Evolutionary conservation across 2,797 vertebrate species (phyloP).

Genomic region (Rhinella marina): DNA sequence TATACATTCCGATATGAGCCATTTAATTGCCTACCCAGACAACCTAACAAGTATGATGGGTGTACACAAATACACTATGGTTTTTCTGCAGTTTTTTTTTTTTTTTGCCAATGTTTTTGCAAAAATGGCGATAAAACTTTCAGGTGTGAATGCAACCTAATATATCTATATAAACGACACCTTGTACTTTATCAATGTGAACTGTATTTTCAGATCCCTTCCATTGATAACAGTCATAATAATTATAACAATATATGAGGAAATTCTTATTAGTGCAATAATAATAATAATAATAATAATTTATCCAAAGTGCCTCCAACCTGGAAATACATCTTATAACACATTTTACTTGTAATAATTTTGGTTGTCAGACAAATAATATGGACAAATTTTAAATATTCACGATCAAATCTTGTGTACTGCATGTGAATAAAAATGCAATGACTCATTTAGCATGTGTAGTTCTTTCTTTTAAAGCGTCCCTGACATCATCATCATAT

Average conservation of each 20-base stretch:
- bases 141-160: background rate
- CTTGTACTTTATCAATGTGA: background rate
- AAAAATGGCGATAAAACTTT: background rate
- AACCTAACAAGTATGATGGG: background rate
- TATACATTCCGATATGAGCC: background rate
- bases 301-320: background rate
- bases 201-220: background rate
- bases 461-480: background rate
- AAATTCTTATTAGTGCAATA: background rate
- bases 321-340: background rate
- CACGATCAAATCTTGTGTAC: background rate
- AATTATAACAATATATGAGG: background rate
- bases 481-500: background rate
- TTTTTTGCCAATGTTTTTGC: background rate
- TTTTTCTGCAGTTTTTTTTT: background rate
- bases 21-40: background rate
- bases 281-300: background rate
- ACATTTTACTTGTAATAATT: background rate
- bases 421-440: constrained; percentile 20
- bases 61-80: background rate
- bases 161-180: background rate
- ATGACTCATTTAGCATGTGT: background rate
- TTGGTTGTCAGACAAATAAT: background rate
- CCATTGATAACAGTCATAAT: background rate
- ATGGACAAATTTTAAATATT: background rate